Conservation (phyloP, 2,888 invertebrate species). For the Mythimna lalbum region DNA sequence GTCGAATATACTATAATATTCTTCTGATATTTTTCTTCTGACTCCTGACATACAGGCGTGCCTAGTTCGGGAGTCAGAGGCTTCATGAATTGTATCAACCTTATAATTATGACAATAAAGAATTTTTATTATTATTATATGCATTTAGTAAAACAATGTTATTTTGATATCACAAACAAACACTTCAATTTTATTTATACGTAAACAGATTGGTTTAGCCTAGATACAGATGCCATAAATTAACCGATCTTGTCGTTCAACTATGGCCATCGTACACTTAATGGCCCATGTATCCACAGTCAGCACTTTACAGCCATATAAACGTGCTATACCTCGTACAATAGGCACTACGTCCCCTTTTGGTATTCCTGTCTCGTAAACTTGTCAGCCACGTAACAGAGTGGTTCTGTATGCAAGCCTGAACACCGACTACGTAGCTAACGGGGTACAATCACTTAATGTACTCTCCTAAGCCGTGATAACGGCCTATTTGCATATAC, state of each 20-base stretch:
- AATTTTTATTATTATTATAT: too few relatives aligned
- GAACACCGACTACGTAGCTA: conserved; percentile 37
- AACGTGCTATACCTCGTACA: conserved; percentile 14
- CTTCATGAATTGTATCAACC: too few relatives aligned
- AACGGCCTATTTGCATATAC: conserved; percentile 43
- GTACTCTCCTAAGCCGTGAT: conserved; percentile 46
- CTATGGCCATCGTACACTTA: conserved; percentile 12
- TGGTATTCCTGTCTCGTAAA: conserved; percentile 61
- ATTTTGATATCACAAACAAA: too few relatives aligned
- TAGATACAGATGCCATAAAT: conserved; percentile 1
- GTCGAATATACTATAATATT: too few relatives aligned
- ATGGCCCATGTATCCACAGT: conserved; percentile 15
- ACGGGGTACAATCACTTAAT: conserved; percentile 59
- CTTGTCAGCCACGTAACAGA: conserved; percentile 49
- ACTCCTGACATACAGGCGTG: too few relatives aligned
- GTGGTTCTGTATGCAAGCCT: conserved; percentile 54
- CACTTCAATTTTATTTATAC: too few relatives aligned
- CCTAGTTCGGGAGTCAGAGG: too few relatives aligned
- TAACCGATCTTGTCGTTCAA: neutral
- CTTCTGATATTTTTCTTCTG: too few relatives aligned
- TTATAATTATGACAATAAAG: too few relatives aligned
- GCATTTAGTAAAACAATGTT: too few relatives aligned
- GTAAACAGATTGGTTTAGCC: too few relatives aligned
- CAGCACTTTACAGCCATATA: conserved; percentile 23
- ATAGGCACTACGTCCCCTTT: conserved; percentile 40